Evolutionary conservation across 2,888 invertebrate genomes (phyloP), one percentile per base, ranked within the genome.

Genomic region (Erebia ligea): DNA sequence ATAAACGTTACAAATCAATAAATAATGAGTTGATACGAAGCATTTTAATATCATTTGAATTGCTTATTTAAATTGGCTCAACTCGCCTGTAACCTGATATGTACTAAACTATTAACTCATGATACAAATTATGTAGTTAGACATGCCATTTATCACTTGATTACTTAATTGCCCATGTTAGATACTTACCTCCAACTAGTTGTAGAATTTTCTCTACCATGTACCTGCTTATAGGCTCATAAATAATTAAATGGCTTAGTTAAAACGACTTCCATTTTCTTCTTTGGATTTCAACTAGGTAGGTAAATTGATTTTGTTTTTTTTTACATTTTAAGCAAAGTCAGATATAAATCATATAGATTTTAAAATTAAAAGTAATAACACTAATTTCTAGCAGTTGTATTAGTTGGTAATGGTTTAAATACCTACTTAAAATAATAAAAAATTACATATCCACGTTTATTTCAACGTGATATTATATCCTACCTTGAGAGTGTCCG

Each of bases 401-500:
- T 48, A 48, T 48, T 15, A 48, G 9, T 17, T 19, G 52, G 8
- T 5, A 17, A 17, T 52, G 9, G 9, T 52, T 48, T 52, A 42
- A 11, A 11, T 52, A 52, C 52, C 1, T 52, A 19, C 52, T 17
- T 52, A 17, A 17, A 17, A 19, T 19, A 54, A 54, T 54, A 13
- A 57, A 57, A 57, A 57, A 6, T 0, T 13, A 25, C 21, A 57
- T 11, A 11, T 8, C 25, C 13, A 64, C 52, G 34, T 57, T 48
- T 34, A 66, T 62, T 66, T 61, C 56, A 52, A 52, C 64, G 62
- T 71, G 64, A 71, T 68, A 68, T 13, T 67, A 17, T 54, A 21
- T 19, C 63, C 65, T 58, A 63, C 61, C 72, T 71, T 67, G 34
- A 34, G 34, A 73, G 72, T 63, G 73, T 67, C 70, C 74, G 69